Percentiles rank a stretch among this genome's conserved stretches.
These are phyloP conservation scores for Epinotia brunnichana DNA, from an alignment of 2,888 invertebrate genomes.

Conservation along the genomic window DNA sequence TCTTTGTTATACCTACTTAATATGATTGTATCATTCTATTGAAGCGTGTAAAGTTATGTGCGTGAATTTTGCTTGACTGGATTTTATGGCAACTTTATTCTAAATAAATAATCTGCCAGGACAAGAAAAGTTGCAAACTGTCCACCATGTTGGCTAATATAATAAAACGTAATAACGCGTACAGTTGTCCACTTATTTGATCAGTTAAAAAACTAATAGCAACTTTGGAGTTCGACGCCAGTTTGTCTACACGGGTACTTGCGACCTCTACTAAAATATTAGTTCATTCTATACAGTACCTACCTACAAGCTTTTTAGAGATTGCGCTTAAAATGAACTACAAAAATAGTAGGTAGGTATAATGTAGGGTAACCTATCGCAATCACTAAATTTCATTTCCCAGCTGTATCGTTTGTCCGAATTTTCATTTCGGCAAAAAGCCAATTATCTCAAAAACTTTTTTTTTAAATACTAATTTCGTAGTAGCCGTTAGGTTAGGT, in stretches of 20 bases:
- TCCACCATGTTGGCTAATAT: neutral
- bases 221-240: constrained; percentile 17
- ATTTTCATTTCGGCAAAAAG: too few species aligned
- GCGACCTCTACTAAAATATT: neutral
- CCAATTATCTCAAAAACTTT: too few species aligned
- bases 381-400: too few species aligned
- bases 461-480: too few species aligned
- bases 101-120: neutral
- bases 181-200: constrained; percentile 17
- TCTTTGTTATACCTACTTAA: too few species aligned
- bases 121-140: neutral
- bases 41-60: too few species aligned
- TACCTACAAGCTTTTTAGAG: neutral
- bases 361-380: too few species aligned
- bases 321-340: neutral
- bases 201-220: constrained; percentile 33
- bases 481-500: too few species aligned
- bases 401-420: too few species aligned
- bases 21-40: too few species aligned
- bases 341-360: neutral
- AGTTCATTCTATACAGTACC: neutral
- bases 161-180: constrained; percentile 14
- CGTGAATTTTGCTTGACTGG: neutral
- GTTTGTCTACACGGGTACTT: constrained; percentile 8
- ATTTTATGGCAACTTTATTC: neutral